Evolutionary conservation across 2,888 invertebrate species (phyloP).

Genomic region (Lymantria monacha): DNA sequence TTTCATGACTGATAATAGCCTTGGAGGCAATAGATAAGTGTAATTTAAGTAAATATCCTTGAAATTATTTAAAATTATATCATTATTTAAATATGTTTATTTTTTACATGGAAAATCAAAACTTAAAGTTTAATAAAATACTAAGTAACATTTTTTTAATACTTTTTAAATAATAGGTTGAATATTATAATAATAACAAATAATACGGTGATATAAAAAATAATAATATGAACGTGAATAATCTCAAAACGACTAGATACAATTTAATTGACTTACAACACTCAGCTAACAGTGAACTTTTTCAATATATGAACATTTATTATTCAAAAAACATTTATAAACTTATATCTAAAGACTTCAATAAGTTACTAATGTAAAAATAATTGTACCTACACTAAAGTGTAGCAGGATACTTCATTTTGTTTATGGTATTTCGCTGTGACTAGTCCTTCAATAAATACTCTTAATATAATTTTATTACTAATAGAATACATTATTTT

Average conservation of each 20-base stretch:
- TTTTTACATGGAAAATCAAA: no score
- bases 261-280: constrained; percentile 71
- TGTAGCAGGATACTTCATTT: constrained; percentile 9
- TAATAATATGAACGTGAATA: constrained; percentile 39
- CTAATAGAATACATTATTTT: no score
- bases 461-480: no score
- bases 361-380: constrained; percentile 9
- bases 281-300: constrained; percentile 43
- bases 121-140: no score
- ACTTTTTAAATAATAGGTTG: background rate
- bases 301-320: constrained; percentile 15
- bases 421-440: background rate
- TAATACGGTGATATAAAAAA: constrained; percentile 27
- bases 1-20: no score
- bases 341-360: constrained; percentile 20
- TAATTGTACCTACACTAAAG: constrained; percentile 23
- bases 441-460: no score
- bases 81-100: no score
- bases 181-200: constrained; percentile 20
- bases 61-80: no score
- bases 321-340: constrained; percentile 11
- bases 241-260: constrained; percentile 76
- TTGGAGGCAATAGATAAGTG: no score
- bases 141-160: no score
- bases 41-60: no score